Evolutionary conservation across 2,888 invertebrate species (phyloP).

Genomic region (Epinotia brunnichana): DNA sequence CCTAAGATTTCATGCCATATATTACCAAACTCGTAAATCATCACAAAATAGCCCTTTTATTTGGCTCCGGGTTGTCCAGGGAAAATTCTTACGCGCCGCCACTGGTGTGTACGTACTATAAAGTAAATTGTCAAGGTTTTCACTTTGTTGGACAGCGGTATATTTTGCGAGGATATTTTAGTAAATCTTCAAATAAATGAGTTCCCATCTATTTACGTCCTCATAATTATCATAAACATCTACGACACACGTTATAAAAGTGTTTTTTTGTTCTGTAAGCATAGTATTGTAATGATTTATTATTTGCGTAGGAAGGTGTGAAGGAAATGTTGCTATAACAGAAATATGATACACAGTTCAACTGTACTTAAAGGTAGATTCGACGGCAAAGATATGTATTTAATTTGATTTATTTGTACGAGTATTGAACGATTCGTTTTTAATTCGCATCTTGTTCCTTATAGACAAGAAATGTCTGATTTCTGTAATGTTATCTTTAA

Average conservation of each 20-base stretch:
- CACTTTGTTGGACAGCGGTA: background rate
- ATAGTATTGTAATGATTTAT: conserved; percentile 16
- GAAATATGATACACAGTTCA: background rate
- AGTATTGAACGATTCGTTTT: too few relatives aligned
- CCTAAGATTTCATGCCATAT: too few relatives aligned
- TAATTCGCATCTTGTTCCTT: too few relatives aligned
- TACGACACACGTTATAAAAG: conserved; percentile 19
- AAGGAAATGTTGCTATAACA: background rate
- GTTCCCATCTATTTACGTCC: conserved; percentile 14
- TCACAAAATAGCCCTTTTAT: too few relatives aligned
- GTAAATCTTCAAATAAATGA: conserved; percentile 21
- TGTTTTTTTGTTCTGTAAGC: conserved; percentile 9
- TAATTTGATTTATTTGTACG: too few relatives aligned
- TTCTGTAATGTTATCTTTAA: too few relatives aligned
- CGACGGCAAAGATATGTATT: too few relatives aligned
- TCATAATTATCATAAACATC: conserved; percentile 21
- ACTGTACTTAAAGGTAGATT: background rate
- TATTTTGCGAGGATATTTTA: conserved; percentile 7
- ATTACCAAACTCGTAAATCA: too few relatives aligned
- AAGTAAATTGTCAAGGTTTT: background rate
- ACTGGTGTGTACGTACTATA: too few relatives aligned
- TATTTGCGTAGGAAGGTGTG: conserved; percentile 4
- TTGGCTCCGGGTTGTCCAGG: too few relatives aligned
- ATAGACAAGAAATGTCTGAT: too few relatives aligned
- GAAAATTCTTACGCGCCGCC: too few relatives aligned